These are phyloP conservation scores for Lamellibrachia satsuma DNA, from an alignment of 2,888 invertebrate species.

Conservation along the genomic window DNA sequence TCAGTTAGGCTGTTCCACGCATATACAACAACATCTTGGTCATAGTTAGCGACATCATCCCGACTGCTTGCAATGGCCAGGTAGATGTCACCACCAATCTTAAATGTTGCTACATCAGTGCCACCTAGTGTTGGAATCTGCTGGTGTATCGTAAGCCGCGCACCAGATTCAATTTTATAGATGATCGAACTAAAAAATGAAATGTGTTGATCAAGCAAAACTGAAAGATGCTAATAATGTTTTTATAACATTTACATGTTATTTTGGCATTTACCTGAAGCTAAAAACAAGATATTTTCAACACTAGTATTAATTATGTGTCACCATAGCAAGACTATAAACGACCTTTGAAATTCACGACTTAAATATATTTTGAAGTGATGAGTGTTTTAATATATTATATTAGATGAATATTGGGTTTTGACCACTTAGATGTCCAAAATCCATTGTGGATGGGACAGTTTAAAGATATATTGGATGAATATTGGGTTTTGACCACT, in stretches of 20 bases:
- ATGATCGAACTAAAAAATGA: conserved; percentile 53
- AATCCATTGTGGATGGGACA: no score
- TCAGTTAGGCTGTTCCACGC: conserved; percentile 51
- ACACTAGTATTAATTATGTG: no score
- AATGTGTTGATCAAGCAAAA: background rate
- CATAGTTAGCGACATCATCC: conserved; percentile 44
- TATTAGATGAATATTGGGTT: no score
- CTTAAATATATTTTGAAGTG: no score
- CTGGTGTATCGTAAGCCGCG: conserved; percentile 55
- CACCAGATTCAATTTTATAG: conserved; percentile 51
- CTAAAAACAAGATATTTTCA: no score
- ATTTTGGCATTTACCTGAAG: background rate
- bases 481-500: no score
- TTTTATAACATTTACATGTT: background rate
- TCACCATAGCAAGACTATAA: background rate
- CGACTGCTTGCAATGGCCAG: conserved; percentile 56
- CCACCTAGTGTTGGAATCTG: conserved; percentile 55
- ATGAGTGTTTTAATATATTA: no score
- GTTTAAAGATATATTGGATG: no score
- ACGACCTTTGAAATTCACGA: no score
- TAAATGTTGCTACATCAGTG: conserved; percentile 46
- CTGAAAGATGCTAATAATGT: conserved; percentile 13
- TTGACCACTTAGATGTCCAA: no score
- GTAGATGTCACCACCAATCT: conserved; percentile 45
- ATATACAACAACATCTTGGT: conserved; percentile 46